Conservation (phyloP, 1,140 invertebrate genomes). For the Limonius californicus region DNA sequence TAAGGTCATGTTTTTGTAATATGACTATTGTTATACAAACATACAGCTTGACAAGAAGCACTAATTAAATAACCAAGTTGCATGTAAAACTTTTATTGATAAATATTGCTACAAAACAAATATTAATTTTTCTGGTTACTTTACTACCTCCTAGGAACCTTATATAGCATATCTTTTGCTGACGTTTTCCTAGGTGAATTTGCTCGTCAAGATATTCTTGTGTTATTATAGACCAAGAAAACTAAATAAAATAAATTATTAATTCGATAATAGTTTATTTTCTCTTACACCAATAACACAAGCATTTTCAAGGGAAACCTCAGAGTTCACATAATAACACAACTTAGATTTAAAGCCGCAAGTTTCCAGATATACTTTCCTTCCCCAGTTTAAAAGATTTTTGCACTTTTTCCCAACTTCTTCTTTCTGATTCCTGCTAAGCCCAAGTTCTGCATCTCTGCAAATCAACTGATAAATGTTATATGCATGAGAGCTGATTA, state of each 20-base stretch:
- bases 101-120: too few relatives aligned
- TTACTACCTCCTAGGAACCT: too few relatives aligned
- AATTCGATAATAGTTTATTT: constrained; percentile 7
- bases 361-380: constrained; percentile 59
- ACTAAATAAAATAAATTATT: background rate
- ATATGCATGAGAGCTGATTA: background rate
- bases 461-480: background rate
- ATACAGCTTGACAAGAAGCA: too few relatives aligned
- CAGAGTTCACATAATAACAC: constrained; percentile 59
- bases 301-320: constrained; percentile 73
- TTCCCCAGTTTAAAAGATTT: constrained; percentile 69
- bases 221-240: background rate
- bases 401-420: constrained; percentile 69
- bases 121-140: too few relatives aligned
- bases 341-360: constrained; percentile 59
- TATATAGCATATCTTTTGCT: too few relatives aligned
- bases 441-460: constrained; percentile 34
- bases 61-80: too few relatives aligned
- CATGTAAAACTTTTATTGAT: too few relatives aligned
- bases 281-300: constrained; percentile 60
- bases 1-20: too few relatives aligned
- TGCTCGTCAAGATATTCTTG: too few relatives aligned
- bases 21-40: too few relatives aligned
- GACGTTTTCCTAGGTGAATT: too few relatives aligned
- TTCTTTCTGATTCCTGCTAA: constrained; percentile 52